These are phyloP conservation scores for Nomada flava DNA, from an alignment of 2,888 invertebrate species.

Conservation along the genomic window DNA sequence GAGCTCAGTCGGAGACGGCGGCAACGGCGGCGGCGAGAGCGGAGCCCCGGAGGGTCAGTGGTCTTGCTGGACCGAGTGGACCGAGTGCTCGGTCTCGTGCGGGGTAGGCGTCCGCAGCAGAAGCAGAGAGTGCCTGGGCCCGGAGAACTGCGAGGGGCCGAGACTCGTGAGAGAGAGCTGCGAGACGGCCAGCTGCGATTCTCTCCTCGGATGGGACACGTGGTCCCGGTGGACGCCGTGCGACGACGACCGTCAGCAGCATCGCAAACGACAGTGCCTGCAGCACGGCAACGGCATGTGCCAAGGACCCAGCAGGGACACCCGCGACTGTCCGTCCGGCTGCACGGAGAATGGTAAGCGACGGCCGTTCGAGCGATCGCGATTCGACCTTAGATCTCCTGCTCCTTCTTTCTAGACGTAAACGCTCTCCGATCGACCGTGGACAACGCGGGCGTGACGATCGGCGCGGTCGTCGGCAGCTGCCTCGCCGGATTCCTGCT, in stretches of 20 bases:
- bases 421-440: constrained; percentile 67
- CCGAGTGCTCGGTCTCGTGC: constrained; percentile 91
- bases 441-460: constrained; percentile 83
- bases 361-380: no score
- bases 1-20: background rate
- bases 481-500: constrained; percentile 84
- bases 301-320: constrained; percentile 89
- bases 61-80: constrained; percentile 96
- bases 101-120: constrained; percentile 89
- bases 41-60: constrained; percentile 86
- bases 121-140: constrained; percentile 87
- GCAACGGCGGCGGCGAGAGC: background rate
- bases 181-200: constrained; percentile 89
- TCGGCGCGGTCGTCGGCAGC: constrained; percentile 85
- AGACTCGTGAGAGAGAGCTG: constrained; percentile 89
- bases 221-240: constrained; percentile 91
- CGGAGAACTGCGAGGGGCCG: constrained; percentile 87
- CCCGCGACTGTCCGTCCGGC: constrained; percentile 86
- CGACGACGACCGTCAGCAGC: constrained; percentile 88
- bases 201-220: constrained; percentile 90
- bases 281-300: constrained; percentile 87
- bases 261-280: constrained; percentile 89
- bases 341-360: constrained; percentile 79
- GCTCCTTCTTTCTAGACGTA: constrained; percentile 49
- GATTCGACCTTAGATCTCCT: no score